Evolutionary conservation across 2,888 invertebrate genomes (phyloP).

Genomic region (Leucoptera coffeella): DNA sequence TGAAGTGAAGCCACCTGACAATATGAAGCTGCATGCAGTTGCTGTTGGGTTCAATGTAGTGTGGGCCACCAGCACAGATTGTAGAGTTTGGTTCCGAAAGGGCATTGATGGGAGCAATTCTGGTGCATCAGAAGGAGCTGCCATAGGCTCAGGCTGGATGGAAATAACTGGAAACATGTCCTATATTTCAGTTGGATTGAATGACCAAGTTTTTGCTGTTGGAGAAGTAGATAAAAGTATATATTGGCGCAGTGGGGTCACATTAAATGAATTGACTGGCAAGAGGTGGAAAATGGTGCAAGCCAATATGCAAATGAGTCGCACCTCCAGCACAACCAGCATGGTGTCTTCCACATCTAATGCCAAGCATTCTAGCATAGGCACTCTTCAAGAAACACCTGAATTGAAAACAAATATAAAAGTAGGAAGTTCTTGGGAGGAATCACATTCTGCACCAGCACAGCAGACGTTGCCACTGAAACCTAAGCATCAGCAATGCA

Average conservation of each 20-base stretch:
- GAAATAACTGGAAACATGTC: conserved; percentile 85
- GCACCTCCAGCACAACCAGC: conserved; percentile 76
- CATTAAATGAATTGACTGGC: conserved; percentile 70
- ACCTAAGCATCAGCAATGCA: conserved; percentile 23
- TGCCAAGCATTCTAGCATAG: conserved; percentile 66
- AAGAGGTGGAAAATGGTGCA: conserved; percentile 80
- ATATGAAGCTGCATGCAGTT: conserved; percentile 66
- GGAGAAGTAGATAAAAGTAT: conserved; percentile 76
- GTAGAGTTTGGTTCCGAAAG: conserved; percentile 83
- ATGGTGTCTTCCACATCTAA: conserved; percentile 57
- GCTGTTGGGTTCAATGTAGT: conserved; percentile 75
- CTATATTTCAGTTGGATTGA: conserved; percentile 75
- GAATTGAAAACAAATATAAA: conserved; percentile 46
- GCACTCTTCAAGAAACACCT: conserved; percentile 23
- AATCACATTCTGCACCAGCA: conserved; percentile 69
- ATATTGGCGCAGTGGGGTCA: conserved; percentile 74
- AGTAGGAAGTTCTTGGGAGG: conserved; percentile 59
- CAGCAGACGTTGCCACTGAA: conserved; percentile 60
- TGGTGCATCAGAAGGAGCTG: conserved; percentile 67
- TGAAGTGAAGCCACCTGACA: conserved; percentile 67
- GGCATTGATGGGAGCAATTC: conserved; percentile 62
- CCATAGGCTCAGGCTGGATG: conserved; percentile 81
- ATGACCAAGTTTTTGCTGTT: conserved; percentile 86
- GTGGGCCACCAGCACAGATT: conserved; percentile 78
- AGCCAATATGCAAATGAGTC: conserved; percentile 75